Base-by-base conservation (phyloP, 2,797 vertebrate species). In the Parotocinclus haroldoi region DNA sequence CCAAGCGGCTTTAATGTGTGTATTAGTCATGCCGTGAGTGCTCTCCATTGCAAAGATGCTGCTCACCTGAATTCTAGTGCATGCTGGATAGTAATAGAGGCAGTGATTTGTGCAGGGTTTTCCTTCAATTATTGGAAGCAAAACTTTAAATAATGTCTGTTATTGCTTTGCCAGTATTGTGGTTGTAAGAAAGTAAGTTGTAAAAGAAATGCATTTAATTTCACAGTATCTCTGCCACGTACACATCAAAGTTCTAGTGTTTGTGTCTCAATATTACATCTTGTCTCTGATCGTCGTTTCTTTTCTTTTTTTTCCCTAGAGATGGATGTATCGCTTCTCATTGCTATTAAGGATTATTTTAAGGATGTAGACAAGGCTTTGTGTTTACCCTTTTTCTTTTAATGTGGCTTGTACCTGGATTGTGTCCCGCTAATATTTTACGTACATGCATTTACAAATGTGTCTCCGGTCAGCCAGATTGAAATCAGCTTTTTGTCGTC, bases 121-220 rank as follows among this genome's bases (percentile, higher is more conserved):
- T 57, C 9, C 9, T 8, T 7, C 10, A 38, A 38, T 58, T 56
- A 44, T 55, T 13, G 16, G 45, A 52, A 50, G 57, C 13, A 42
- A 54, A 55, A 57, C 44, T 42, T 36, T 58, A 39, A 9, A 17
- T 16, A 9, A 49, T 36, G 67, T 51, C 46, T 55, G 18, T 46
- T 66, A 7, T 17, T 48, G 10, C 42, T 12, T 9, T 51, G 42
- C 9, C 17, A 51, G 50, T 49, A 49, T 68, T 68, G 51, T 69
- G 68, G 56, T 68, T 58, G 48, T 65, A 58, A 52, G n/a, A n/a
- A 74, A 49, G 60, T 40, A 16, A 10, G 13, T 48, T 48, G n/a
- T n/a, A n/a, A n/a, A n/a, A n/a, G n/a, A n/a, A n/a, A n/a, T n/a
- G n/a, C n/a, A n/a, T n/a, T 37, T 53, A 66, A 68, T 61, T 56